Base-by-base conservation (phyloP, 2,888 invertebrate species). In the Amphipoea lucens region DNA sequence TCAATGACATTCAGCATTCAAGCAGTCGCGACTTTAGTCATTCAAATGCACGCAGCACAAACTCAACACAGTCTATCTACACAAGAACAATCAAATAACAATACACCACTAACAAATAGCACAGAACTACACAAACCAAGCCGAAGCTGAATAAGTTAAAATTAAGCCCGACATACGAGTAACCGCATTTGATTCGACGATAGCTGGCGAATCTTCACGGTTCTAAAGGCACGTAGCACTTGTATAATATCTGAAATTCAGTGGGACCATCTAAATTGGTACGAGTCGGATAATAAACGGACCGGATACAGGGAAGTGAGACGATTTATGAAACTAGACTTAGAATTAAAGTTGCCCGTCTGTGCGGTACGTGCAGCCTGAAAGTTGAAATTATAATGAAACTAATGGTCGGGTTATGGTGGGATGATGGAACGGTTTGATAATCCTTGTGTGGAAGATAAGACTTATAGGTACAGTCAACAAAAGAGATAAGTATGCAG, bases 231-330 rank as follows among this genome's bases (percentile, higher is more conserved):
- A 95, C 95, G 95, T 95, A 92, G 87, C 85, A 85, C 90, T 91
- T 93, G 92, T 92, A 93, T 93, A 93, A 94, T 94, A 94, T 92
- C 93, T 92, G 89, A 90, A 93, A 93, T 93, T 94, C 92, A 91
- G 90, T 92, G 91, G 87, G 87, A 91, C 91, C 91, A 87, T 92
- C 92, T 91, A 94, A 94, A 95, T 93, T 94, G 93, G 91, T 93
- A 91, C 87, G 90, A 93, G 90, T 90, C 85, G 91, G 93, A 93
- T 94, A 92, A 93, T 94, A 94, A 94, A 93, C 92, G 92, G 90
- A 90, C 91, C 90, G 92, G 91, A 92, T 93, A 93, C 90, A 92
- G 89, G 88, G 86, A 88, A 91, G 91, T 89, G 91, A 87, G 89
- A 90, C 90, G 91, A 93, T 93, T 93, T 92, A 93, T 93, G 91